Evolutionary conservation across 1,140 invertebrate genomes (phyloP), one percentile per base, ranked within the genome.

Genomic region (Triops cancriformis): DNA sequence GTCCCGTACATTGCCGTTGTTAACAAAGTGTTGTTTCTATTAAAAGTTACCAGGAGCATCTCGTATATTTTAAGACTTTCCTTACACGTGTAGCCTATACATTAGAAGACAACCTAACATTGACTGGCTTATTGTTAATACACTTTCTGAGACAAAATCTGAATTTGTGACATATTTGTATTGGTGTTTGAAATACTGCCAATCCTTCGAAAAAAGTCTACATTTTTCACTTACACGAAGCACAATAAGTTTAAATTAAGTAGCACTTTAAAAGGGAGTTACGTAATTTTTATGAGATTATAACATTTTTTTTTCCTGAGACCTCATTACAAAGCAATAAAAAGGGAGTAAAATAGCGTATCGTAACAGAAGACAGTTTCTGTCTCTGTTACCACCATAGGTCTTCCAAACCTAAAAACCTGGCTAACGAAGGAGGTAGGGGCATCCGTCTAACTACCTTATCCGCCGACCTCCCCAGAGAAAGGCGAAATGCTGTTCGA

Each of bases 261-360:
- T 64, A 64, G 51, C 51, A 64, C 18, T 64, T 18, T 18, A 64
- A 23, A n/a, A 14, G 43, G 43, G n/a, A 64, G 51, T 64, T 64
- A 64, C 9, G 51, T 18, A 64, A 18, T 64, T 64, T 64, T 64
- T 64, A 64, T n/a, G 51, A 64, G 51, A 64, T 64, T 64, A 64
- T 64, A 23, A 64, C 51, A 64, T 64, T 64, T 64, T 64, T 64
- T 64, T 64, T 64, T 37, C 51, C 51, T 64, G 51, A 64, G 51
- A 64, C 51, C 51, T 64, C 23, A 64, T 64, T 64, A 64, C 51
- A 9, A 64, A 64, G 51, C 51, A 64, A 12, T 64, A n/a, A 11
- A 64, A 64, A 45, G 43, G 18, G 51, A n/a, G 23, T n/a, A 64
- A 64, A 23, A 64, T 23, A 64, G 23, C 5, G 51, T 64, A 64